These are phyloP conservation scores for Coenobita brevimanus DNA, from an alignment of 1,140 invertebrate species.

Conservation along the genomic window DNA sequence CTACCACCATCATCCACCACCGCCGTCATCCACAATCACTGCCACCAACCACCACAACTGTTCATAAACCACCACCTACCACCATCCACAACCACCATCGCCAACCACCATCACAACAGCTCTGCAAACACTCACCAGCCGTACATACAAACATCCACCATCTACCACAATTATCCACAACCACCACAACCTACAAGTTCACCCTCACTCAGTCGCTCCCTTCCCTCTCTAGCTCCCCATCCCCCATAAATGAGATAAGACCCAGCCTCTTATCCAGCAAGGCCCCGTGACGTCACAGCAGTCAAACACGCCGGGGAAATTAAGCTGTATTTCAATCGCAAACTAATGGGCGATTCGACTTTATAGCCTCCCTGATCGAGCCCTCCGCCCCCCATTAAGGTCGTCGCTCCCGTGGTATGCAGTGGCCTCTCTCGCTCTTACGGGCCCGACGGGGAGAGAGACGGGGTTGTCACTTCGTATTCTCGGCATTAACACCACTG, in stretches of 20 bases:
- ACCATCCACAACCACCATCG: no score
- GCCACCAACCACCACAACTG: no score
- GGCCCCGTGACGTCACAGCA: slow-evolving; percentile 7
- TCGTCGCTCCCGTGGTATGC: neutral
- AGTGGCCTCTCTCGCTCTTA: slow-evolving; percentile 8
- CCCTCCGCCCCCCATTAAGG: slow-evolving; percentile 9
- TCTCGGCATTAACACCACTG: slow-evolving; percentile 50
- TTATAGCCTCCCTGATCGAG: neutral
- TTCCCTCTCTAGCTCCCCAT: neutral
- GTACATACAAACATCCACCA: no score
- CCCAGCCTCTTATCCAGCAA: neutral
- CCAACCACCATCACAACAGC: no score
- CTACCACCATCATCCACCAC: no score
- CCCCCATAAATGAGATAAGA: neutral
- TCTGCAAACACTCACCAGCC: no score
- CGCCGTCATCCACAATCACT: no score
- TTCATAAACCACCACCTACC: no score
- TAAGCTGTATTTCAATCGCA: slow-evolving; percentile 51
- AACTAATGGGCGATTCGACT: slow-evolving; percentile 54
- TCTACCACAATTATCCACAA: neutral
- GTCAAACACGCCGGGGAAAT: slow-evolving; percentile 31
- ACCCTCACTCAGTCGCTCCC: neutral
- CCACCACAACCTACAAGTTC: neutral
- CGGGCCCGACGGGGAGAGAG: slow-evolving; percentile 4
- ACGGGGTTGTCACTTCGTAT: slow-evolving; percentile 56